A percentile compares a stretch with the other conserved stretches of the same genome.
Conservation (phyloP, 92 coral and sea anemone species). For the Palythoa heliodiscus region DNA sequence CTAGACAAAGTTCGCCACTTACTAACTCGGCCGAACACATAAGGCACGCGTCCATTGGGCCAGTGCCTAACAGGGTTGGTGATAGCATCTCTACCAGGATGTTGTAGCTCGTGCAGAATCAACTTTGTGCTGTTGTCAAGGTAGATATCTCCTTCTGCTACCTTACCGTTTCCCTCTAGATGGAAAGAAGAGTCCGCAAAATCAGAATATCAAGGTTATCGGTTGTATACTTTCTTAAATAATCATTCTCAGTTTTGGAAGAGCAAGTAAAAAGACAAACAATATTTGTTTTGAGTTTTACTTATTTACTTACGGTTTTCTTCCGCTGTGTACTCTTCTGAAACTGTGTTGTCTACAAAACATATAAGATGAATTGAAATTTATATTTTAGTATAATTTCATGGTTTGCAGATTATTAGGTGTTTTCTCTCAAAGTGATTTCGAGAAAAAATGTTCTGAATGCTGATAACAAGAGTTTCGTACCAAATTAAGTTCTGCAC, state of each 20-base stretch:
- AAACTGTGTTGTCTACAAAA: slow-evolving; percentile 42
- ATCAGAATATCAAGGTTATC: not conserved
- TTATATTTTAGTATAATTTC: not conserved
- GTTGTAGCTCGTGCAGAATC: slow-evolving; percentile 34
- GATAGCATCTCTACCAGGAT: slow-evolving; percentile 45
- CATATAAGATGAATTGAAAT: not conserved
- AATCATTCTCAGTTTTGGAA: not conserved
- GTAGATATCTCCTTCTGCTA: slow-evolving; percentile 64
- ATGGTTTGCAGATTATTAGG: not conserved
- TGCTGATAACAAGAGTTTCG: no score
- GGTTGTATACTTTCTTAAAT: not conserved
- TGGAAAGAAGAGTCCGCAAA: not conserved
- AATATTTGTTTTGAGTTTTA: no score
- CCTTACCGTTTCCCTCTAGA: slow-evolving; percentile 38
- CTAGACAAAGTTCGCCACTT: not conserved
- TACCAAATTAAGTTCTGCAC: no score
- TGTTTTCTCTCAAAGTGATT: no score
- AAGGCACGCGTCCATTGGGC: slow-evolving; percentile 35
- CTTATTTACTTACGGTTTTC: slow-evolving; percentile 55
- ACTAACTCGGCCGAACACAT: slow-evolving; percentile 36
- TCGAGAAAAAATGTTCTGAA: no score
- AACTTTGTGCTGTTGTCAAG: slow-evolving; percentile 57
- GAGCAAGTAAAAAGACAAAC: not conserved
- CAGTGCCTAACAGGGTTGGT: slow-evolving; percentile 35
- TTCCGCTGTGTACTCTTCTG: slow-evolving; percentile 52